Evolutionary conservation across 2,888 invertebrate species (phyloP).

Genomic region (Carterocephalus palaemon): DNA sequence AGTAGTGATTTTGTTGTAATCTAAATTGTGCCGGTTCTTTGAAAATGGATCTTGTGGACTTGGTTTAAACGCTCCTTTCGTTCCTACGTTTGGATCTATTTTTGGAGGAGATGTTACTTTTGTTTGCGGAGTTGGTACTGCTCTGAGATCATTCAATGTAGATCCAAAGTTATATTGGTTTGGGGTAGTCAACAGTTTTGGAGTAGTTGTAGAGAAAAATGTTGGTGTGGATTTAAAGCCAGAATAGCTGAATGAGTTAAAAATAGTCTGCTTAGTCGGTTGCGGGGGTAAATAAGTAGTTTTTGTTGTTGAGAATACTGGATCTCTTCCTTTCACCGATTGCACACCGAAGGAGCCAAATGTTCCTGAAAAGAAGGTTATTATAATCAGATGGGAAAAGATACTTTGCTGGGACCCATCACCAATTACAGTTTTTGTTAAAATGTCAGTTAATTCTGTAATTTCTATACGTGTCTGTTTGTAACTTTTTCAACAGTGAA

Average conservation of each 20-base stretch:
- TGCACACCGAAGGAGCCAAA: slow-evolving; percentile 81
- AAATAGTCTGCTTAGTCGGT: slow-evolving; percentile 63
- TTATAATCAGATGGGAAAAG: no score
- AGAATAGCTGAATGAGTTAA: slow-evolving; percentile 64
- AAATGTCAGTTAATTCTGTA: no score
- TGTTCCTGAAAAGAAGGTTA: slow-evolving; percentile 62
- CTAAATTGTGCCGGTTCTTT: slow-evolving; percentile 50
- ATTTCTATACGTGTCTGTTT: no score
- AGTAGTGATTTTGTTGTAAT: slow-evolving; percentile 60
- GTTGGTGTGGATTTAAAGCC: slow-evolving; percentile 57
- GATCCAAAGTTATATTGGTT: slow-evolving; percentile 61
- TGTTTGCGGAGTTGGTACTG: slow-evolving; percentile 68
- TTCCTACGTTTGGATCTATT: slow-evolving; percentile 59
- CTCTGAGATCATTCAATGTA: slow-evolving; percentile 60
- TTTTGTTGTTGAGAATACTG: slow-evolving; percentile 60
- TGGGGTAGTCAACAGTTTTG: slow-evolving; percentile 52
- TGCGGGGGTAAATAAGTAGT: slow-evolving; percentile 62
- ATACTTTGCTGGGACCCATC: no score
- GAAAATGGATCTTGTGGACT: slow-evolving; percentile 71
- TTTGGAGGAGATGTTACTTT: slow-evolving; percentile 57
- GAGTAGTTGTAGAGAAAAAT: slow-evolving; percentile 53
- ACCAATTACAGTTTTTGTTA: no score
- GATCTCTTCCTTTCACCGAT: slow-evolving; percentile 73
- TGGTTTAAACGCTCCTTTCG: slow-evolving; percentile 60
- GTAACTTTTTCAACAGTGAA: background rate